A percentile compares a stretch with the other conserved stretches of the same genome.
Evolutionary conservation across 2,797 vertebrate genomes (phyloP).

Genomic region (Gallinago stenura): DNA sequence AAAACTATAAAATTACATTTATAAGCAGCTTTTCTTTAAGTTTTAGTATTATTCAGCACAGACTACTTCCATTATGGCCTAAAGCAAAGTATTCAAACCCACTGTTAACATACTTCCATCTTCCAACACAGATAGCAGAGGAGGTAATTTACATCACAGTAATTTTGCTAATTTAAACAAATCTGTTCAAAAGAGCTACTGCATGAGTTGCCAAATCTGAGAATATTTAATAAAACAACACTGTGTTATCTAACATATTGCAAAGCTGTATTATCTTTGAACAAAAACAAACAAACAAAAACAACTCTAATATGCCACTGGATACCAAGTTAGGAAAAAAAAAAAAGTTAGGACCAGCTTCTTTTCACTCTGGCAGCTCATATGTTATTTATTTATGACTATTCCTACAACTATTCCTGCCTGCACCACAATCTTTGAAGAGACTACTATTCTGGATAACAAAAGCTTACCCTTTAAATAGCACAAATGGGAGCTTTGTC

Average conservation of each 20-base stretch:
- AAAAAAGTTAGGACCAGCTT: neutral
- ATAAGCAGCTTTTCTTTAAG: neutral
- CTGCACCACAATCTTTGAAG: neutral
- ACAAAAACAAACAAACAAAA: neutral
- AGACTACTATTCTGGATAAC: neutral
- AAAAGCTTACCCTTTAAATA: neutral
- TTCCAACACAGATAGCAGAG: neutral
- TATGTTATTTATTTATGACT: neutral
- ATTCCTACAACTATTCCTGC: neutral
- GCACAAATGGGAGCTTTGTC: neutral
- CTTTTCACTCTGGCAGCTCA: neutral
- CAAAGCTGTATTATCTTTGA: neutral
- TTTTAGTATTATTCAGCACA: neutral
- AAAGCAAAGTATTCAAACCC: neutral
- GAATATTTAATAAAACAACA: neutral
- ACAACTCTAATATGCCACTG: neutral
- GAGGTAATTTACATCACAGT: neutral
- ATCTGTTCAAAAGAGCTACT: neutral
- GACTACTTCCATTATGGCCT: neutral
- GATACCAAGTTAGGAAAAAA: neutral
- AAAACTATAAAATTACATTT: neutral
- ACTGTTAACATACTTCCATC: neutral
- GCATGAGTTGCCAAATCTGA: neutral
- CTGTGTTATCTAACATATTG: neutral
- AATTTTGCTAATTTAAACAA: neutral